Evolutionary conservation across 2,888 invertebrate species (phyloP).

Genomic region (Bombylius major): DNA sequence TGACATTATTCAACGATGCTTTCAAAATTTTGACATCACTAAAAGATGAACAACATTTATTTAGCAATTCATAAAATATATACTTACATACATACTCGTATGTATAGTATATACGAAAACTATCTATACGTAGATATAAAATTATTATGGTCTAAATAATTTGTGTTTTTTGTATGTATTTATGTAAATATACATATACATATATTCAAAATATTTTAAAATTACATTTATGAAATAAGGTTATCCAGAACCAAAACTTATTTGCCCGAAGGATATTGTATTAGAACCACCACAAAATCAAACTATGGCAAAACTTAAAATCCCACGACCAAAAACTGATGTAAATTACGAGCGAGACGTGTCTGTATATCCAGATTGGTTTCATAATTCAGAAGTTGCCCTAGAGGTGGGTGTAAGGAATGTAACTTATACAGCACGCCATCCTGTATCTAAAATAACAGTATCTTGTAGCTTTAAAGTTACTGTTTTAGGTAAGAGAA

Average conservation of each 20-base stretch:
- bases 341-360: constrained; percentile 41
- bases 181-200: no score
- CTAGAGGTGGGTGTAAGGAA: constrained; percentile 38
- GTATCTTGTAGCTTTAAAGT: constrained; percentile 15
- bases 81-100: no score
- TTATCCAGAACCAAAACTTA: constrained; percentile 39
- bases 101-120: no score
- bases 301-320: constrained; percentile 37
- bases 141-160: no score
- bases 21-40: no score
- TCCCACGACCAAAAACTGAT: constrained; percentile 41
- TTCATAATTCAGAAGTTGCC: constrained; percentile 37
- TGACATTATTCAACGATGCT: no score
- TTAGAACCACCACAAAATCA: constrained; percentile 36
- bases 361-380: constrained; percentile 39
- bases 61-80: no score
- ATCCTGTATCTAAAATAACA: constrained; percentile 37
- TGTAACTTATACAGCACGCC: constrained; percentile 39
- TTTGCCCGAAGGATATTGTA: constrained; percentile 40
- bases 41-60: no score
- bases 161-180: no score
- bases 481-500: constrained; percentile 14
- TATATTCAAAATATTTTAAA: no score
- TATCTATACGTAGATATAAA: no score
- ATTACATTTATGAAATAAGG: constrained; percentile 21